These are phyloP conservation scores for Lophius americanus DNA, from an alignment of 2,797 vertebrate species.

Conservation along the genomic window DNA sequence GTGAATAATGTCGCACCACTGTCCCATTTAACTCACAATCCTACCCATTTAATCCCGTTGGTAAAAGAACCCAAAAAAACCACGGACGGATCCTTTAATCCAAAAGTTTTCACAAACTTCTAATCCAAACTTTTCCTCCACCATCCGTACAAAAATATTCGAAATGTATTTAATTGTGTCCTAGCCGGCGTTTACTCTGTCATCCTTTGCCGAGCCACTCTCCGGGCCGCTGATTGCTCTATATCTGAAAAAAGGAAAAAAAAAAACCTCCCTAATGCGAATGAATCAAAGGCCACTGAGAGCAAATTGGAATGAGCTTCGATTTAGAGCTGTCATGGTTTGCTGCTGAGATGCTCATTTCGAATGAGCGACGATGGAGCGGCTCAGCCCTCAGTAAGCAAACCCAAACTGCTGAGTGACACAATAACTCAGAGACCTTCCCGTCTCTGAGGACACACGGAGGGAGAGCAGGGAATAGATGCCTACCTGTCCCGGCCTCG, in stretches of 20 bases:
- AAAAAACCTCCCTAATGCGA: slow-evolving; percentile 67
- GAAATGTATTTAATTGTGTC: slow-evolving; percentile 56
- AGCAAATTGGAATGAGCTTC: slow-evolving; percentile 73
- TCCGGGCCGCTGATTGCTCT: slow-evolving; percentile 65
- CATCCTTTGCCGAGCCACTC: slow-evolving; percentile 46
- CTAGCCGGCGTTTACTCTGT: slow-evolving; percentile 38
- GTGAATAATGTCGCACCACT: slow-evolving; percentile 2
- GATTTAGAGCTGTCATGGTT: slow-evolving; percentile 75
- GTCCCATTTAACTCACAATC: slow-evolving; percentile 20
- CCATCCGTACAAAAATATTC: slow-evolving; percentile 44
- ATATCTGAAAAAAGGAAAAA: slow-evolving; percentile 59
- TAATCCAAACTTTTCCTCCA: slow-evolving; percentile 56
- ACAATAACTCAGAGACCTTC: slow-evolving; percentile 78
- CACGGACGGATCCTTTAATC: slow-evolving; percentile 41
- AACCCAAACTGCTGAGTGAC: slow-evolving; percentile 50
- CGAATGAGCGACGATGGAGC: slow-evolving; percentile 75
- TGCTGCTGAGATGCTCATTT: slow-evolving; percentile 74
- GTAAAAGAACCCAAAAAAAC: slow-evolving; percentile 29
- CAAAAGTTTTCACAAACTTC: slow-evolving; percentile 58
- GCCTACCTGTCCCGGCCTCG: slow-evolving; percentile 92
- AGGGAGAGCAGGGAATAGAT: background rate
- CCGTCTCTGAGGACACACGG: slow-evolving; percentile 77
- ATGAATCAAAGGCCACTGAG: slow-evolving; percentile 69
- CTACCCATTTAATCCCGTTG: slow-evolving; percentile 36
- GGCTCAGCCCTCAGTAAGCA: slow-evolving; percentile 42